These are phyloP conservation scores for Sebastes diploproa DNA, from an alignment of 2,797 vertebrate species.

Conservation along the genomic window DNA sequence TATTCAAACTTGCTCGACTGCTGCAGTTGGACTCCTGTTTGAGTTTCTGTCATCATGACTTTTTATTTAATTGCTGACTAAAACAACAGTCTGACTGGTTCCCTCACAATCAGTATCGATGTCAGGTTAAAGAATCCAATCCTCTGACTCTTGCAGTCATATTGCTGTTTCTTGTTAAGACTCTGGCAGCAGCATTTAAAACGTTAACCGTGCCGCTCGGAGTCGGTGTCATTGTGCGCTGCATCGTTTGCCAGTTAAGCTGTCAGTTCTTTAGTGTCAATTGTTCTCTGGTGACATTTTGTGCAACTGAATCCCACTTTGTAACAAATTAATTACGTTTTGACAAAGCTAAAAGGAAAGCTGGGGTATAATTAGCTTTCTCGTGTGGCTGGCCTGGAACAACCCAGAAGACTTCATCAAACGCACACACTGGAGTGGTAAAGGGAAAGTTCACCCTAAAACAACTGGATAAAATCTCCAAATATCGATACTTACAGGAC, in stretches of 20 bases:
- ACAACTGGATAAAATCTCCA: neutral
- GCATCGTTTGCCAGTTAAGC: neutral
- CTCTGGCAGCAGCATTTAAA: neutral
- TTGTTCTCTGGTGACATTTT: constrained; percentile 12
- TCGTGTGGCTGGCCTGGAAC: neutral
- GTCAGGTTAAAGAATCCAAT: neutral
- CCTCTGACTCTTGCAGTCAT: neutral
- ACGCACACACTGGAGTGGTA: neutral
- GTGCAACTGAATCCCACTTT: constrained; percentile 2
- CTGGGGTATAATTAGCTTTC: neutral
- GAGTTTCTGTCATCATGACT: neutral
- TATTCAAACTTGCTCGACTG: neutral
- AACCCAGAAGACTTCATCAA: neutral
- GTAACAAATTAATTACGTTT: constrained; percentile 27
- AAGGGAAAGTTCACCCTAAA: neutral
- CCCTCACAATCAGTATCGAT: neutral
- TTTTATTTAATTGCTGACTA: neutral
- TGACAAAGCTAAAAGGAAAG: constrained; percentile 8
- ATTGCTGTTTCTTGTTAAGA: neutral
- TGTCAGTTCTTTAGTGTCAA: neutral
- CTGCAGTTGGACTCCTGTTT: neutral
- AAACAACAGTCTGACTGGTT: neutral
- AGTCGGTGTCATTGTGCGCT: neutral
- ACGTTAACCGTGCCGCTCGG: neutral
- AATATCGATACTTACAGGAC: neutral